Conservation (phyloP, 2,888 invertebrate genomes). For the Chaetogeoica ovagalla region DNA sequence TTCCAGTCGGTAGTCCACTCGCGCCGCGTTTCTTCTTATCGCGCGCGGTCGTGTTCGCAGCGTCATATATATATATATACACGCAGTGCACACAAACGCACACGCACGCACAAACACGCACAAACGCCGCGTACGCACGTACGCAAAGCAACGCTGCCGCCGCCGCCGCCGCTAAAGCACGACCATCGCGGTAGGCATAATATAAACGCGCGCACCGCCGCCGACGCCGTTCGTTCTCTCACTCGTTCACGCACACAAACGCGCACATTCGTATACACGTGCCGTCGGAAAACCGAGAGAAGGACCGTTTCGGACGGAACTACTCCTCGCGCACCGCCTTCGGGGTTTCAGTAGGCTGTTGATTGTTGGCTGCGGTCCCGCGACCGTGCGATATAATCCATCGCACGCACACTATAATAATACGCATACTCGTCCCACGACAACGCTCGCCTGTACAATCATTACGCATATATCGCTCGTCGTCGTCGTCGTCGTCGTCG, state of each 20-base stretch:
- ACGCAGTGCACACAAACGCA: slow-evolving; percentile 12
- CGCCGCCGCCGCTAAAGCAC: slow-evolving; percentile 28
- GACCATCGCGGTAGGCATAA: not conserved
- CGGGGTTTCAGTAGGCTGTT: slow-evolving; percentile 50
- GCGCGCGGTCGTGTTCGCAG: not conserved
- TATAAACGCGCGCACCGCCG: too few relatives aligned
- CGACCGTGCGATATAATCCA: slow-evolving; percentile 37
- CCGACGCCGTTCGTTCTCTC: not conserved
- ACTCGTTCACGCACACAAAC: not conserved
- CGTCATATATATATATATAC: not conserved
- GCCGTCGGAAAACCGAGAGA: slow-evolving; percentile 51
- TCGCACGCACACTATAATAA: not conserved
- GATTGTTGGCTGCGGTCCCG: slow-evolving; percentile 54
- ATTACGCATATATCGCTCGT: not conserved
- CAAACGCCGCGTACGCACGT: slow-evolving; percentile 2
- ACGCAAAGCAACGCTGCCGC: slow-evolving; percentile 6
- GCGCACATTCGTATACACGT: slow-evolving; percentile 23
- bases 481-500: too few relatives aligned
- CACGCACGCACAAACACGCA: not conserved
- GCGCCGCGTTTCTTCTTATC: slow-evolving; percentile 29
- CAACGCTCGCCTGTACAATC: not conserved
- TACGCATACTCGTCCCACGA: slow-evolving; percentile 5
- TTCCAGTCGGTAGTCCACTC: slow-evolving; percentile 34
- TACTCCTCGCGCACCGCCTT: slow-evolving; percentile 40
- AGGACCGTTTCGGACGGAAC: slow-evolving; percentile 46